Evolutionary conservation across 35 echinoderm and acorn worm species (phyloP).

Genomic region (Strongylocentrotus purpuratus): DNA sequence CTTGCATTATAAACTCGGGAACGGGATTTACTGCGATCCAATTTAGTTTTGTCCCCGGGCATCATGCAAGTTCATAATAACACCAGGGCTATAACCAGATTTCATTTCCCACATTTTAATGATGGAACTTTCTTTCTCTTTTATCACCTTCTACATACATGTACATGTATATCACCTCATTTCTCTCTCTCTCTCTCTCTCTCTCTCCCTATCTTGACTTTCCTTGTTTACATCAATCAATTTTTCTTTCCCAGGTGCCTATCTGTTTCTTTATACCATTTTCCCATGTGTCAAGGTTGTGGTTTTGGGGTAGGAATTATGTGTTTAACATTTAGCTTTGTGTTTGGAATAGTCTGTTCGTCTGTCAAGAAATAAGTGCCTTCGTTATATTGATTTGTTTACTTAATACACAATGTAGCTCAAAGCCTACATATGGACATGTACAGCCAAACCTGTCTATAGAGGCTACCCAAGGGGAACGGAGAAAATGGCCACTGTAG

Average conservation of each 20-base stretch:
- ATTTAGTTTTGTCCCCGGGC: conserved; percentile 28
- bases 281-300: background rate
- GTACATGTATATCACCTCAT: too few relatives aligned
- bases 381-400: too few relatives aligned
- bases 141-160: too few relatives aligned
- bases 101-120: conserved; percentile 10
- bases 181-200: too few relatives aligned
- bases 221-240: too few relatives aligned
- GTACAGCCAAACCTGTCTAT: too few relatives aligned
- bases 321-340: background rate
- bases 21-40: conserved; percentile 3
- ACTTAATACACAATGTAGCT: background rate
- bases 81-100: background rate
- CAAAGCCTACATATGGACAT: too few relatives aligned
- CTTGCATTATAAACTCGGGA: background rate
- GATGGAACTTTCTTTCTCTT: background rate
- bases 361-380: too few relatives aligned
- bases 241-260: too few relatives aligned
- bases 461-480: too few relatives aligned
- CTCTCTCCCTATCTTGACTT: too few relatives aligned
- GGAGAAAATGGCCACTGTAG: too few relatives aligned
- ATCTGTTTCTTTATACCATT: background rate
- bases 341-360: background rate
- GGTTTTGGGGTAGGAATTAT: background rate
- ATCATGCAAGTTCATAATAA: conserved; percentile 30